A percentile compares a stretch with the other conserved stretches of the same genome.
Evolutionary conservation across 2,888 invertebrate genomes (phyloP).

Genomic region (Eledona agricola): DNA sequence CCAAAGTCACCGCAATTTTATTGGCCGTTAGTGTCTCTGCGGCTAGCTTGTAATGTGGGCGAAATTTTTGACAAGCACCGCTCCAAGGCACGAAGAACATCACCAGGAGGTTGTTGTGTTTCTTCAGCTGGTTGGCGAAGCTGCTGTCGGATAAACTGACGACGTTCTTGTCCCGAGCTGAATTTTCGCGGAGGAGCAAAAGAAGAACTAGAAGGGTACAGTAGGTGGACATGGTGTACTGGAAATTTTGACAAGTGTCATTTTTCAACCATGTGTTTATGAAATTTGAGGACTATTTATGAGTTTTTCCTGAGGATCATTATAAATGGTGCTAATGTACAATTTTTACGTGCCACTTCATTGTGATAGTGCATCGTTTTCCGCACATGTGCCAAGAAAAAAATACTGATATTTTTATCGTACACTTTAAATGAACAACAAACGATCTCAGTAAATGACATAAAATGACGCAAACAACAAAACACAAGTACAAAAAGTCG

Average conservation of each 20-base stretch:
- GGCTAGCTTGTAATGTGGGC: constrained; percentile 10
- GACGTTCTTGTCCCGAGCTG: constrained; percentile 4
- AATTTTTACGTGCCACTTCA: no score
- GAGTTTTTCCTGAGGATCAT: no score
- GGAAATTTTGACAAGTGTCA: constrained; percentile 6
- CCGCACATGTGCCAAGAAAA: no score
- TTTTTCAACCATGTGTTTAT: no score
- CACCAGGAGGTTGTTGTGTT: constrained; percentile 3
- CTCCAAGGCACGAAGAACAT: constrained; percentile 17
- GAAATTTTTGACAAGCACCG: constrained; percentile 6
- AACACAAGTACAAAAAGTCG: no score
- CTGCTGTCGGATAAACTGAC: constrained; percentile 6
- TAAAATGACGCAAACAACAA: no score
- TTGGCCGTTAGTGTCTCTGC: neutral
- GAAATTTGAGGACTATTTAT: no score
- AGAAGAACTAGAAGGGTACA: neutral
- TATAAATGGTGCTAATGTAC: no score
- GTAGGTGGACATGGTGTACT: neutral
- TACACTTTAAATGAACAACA: no score
- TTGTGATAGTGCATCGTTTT: no score
- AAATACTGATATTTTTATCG: no score
- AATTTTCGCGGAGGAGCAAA: neutral
- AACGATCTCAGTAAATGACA: no score
- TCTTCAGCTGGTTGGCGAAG: neutral
- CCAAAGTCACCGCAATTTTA: constrained; percentile 2